Conservation (phyloP, 1,140 invertebrate genomes). For the Lordiphosa clarofinis region DNA sequence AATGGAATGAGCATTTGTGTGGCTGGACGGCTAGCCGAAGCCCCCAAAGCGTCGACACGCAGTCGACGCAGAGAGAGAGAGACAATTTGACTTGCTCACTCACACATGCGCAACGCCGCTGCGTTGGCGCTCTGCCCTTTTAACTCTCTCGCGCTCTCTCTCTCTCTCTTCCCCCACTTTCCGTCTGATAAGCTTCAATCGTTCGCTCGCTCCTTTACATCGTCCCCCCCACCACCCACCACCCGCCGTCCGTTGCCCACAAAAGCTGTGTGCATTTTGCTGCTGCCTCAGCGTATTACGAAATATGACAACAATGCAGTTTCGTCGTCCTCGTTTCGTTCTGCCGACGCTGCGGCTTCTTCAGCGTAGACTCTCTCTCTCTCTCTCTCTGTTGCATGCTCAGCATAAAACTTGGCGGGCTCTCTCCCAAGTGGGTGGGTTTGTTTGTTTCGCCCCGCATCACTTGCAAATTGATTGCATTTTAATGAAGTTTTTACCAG, state of each 20-base stretch:
- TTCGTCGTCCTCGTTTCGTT: conserved; percentile 72
- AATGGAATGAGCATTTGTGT: conserved; percentile 70
- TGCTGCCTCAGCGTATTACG: conserved; percentile 73
- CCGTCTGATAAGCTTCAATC: conserved; percentile 56
- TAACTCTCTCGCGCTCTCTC: conserved; percentile 9
- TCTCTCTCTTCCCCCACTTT: too few relatives aligned
- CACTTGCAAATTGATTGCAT: conserved; percentile 71
- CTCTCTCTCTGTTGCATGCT: conserved; percentile 34
- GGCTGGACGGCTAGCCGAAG: conserved; percentile 55
- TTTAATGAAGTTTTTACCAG: conserved; percentile 50
- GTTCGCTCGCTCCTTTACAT: conserved; percentile 32
- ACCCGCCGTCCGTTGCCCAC: conserved; percentile 6
- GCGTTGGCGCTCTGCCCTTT: conserved; percentile 65
- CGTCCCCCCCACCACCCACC: conserved; percentile 24
- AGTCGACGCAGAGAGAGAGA: conserved; percentile 30
- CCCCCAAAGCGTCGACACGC: conserved; percentile 41
- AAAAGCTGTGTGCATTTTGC: conserved; percentile 24
- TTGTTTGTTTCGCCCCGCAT: conserved; percentile 51
- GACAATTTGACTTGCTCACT: conserved; percentile 52
- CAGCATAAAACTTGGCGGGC: conserved; percentile 49
- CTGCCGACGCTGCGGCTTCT: conserved; percentile 47
- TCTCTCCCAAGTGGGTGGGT: conserved; percentile 53
- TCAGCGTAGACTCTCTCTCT: conserved; percentile 12
- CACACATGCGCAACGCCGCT: conserved; percentile 32
- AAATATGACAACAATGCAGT: conserved; percentile 79